Percentiles rank a stretch among this genome's conserved stretches.
phyloP scores from a whole-genome alignment of 1,140 invertebrate genomes.

The Diorhabda sublineata region DNA sequence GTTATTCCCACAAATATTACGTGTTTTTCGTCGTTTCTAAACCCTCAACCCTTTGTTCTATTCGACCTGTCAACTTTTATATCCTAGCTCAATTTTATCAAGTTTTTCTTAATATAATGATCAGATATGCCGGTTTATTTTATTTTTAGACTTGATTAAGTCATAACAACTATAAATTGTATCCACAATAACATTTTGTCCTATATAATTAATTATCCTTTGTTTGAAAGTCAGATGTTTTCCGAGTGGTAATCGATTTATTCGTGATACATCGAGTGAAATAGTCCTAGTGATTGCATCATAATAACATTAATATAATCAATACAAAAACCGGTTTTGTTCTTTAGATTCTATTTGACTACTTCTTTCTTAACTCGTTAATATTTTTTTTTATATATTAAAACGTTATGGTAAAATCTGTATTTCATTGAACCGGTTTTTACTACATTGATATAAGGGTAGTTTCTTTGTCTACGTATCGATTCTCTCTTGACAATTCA shows the following conservation, averaged over 20 bases:
- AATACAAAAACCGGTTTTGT: slow-evolving; percentile 1
- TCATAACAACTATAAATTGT: neutral
- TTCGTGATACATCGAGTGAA: neutral
- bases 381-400: too few relatives aligned
- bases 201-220: neutral
- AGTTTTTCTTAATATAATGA: too few relatives aligned
- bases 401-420: too few relatives aligned
- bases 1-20: too few relatives aligned
- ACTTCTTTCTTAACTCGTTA: too few relatives aligned
- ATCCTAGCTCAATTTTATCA: neutral
- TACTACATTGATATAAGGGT: too few relatives aligned
- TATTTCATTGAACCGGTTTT: too few relatives aligned
- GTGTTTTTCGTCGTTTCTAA: neutral
- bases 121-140: too few relatives aligned
- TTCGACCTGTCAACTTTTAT: neutral
- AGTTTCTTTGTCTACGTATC: too few relatives aligned
- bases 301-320: neutral
- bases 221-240: slow-evolving; percentile 1
- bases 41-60: neutral
- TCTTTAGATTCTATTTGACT: neutral
- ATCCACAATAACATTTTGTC: neutral
- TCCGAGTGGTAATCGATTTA: neutral
- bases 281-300: neutral
- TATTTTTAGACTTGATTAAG: too few relatives aligned
- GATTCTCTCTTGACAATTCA: too few relatives aligned